phyloP scores from a whole-genome alignment of 2,113 vertebrate species.

The Corydoras maculifer region DNA sequence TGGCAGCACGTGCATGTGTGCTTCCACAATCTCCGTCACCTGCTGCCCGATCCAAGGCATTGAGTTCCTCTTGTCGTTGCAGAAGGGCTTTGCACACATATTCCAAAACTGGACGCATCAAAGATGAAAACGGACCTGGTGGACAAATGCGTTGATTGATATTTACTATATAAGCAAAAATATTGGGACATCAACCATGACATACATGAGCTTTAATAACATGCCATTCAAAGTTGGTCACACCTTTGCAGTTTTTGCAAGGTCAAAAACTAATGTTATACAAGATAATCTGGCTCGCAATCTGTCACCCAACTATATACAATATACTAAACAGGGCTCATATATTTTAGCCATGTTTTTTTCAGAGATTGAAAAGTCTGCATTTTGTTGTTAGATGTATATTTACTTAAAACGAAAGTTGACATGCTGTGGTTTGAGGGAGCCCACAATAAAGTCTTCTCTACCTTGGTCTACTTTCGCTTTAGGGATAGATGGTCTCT shows the following conservation, averaged over 20 bases:
- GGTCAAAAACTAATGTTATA: too few species aligned
- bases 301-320: too few species aligned
- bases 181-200: too few species aligned
- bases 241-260: too few species aligned
- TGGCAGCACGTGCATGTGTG: conserved; percentile 79
- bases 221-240: too few species aligned
- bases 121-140: conserved; percentile 53
- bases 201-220: too few species aligned
- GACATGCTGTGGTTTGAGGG: not conserved
- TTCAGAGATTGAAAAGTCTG: too few species aligned
- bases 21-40: conserved; percentile 91
- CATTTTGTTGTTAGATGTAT: too few species aligned
- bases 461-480: conserved; percentile 29
- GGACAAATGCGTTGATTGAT: not conserved
- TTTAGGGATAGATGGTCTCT: conserved; percentile 16
- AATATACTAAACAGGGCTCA: too few species aligned
- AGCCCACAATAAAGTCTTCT: not conserved
- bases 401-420: not conserved
- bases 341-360: too few species aligned
- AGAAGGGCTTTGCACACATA: conserved; percentile 69
- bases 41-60: conserved; percentile 77
- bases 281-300: too few species aligned
- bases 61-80: conserved; percentile 72
- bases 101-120: conserved; percentile 55
- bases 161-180: too few species aligned